Evolutionary conservation across 2,888 invertebrate genomes (phyloP).

Genomic region (Polietes domitor): DNA sequence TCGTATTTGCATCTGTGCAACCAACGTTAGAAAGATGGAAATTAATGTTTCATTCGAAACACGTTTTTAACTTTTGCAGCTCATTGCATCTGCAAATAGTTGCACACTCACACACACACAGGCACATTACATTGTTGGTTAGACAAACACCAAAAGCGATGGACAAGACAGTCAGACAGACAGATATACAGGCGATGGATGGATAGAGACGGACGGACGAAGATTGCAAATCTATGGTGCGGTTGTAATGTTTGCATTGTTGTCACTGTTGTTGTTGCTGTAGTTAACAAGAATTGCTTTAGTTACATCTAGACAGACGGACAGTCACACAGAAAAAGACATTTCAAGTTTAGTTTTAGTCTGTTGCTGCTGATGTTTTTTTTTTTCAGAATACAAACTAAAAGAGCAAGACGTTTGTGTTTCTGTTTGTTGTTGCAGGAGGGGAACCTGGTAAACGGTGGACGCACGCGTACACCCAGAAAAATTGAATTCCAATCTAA

Average conservation of each 20-base stretch:
- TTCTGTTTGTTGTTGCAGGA: neutral
- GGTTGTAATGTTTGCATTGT: conserved; percentile 20
- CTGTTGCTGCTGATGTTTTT: neutral
- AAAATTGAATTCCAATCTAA: too few species aligned
- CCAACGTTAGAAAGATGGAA: conserved; percentile 56
- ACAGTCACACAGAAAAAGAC: conserved; percentile 14
- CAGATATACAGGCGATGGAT: too few species aligned
- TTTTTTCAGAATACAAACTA: neutral
- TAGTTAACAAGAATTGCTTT: conserved; percentile 47
- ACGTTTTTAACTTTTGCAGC: conserved; percentile 63
- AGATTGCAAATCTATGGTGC: conserved; percentile 31
- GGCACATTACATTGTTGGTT: too few species aligned
- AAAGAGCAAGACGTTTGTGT: neutral
- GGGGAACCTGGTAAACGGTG: too few species aligned
- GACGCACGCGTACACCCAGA: too few species aligned
- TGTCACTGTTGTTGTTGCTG: conserved; percentile 30
- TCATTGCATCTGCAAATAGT: conserved; percentile 62
- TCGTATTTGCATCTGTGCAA: too few species aligned
- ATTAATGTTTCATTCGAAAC: conserved; percentile 65
- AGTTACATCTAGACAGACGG: conserved; percentile 8
- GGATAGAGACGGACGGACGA: neutral
- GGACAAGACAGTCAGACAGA: neutral
- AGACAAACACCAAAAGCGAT: conserved; percentile 28
- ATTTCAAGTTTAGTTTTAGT: conserved; percentile 30
- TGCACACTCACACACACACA: conserved; percentile 27